Evolutionary conservation across 2,113 vertebrate species (phyloP).

Genomic region (Casuarius casuarius): DNA sequence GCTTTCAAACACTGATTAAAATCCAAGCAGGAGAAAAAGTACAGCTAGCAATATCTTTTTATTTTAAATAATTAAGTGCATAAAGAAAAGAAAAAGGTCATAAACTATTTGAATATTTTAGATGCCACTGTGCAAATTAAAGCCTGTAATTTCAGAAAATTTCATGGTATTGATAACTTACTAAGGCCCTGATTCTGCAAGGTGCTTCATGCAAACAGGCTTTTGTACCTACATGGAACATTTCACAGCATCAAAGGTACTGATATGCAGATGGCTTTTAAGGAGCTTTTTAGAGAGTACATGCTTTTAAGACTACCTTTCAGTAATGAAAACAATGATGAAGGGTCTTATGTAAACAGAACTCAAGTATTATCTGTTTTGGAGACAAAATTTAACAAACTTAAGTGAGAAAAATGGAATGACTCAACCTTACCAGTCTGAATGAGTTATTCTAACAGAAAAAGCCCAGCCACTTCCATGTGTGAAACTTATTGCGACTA

Average conservation of each 20-base stretch:
- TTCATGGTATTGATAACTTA: slow-evolving; percentile 10
- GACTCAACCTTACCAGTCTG: slow-evolving; percentile 56
- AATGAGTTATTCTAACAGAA: slow-evolving; percentile 64
- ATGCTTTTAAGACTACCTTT: slow-evolving; percentile 52
- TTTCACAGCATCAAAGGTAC: slow-evolving; percentile 56
- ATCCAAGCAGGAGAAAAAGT: background rate
- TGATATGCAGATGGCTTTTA: slow-evolving; percentile 37
- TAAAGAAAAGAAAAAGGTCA: background rate
- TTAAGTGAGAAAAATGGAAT: slow-evolving; percentile 67
- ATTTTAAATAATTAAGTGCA: background rate
- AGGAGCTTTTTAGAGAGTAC: slow-evolving; percentile 31
- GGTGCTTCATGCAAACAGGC: slow-evolving; percentile 58
- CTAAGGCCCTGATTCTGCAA: slow-evolving; percentile 62
- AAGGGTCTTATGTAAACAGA: slow-evolving; percentile 55
- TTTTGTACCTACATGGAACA: slow-evolving; percentile 53
- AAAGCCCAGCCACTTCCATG: slow-evolving; percentile 64
- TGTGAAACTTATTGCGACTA: slow-evolving; percentile 68
- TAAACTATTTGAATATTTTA: background rate
- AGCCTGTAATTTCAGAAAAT: slow-evolving; percentile 27
- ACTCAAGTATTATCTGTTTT: slow-evolving; percentile 50
- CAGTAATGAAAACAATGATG: slow-evolving; percentile 29
- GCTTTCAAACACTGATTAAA: background rate
- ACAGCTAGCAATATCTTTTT: background rate
- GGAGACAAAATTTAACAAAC: slow-evolving; percentile 59
- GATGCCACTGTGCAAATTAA: background rate